Evolutionary conservation across 30 jellyfish, hydroid and myxozoan genomes (phyloP), one percentile per base, ranked within the genome.

Genomic region (Aurelia coerulea): DNA sequence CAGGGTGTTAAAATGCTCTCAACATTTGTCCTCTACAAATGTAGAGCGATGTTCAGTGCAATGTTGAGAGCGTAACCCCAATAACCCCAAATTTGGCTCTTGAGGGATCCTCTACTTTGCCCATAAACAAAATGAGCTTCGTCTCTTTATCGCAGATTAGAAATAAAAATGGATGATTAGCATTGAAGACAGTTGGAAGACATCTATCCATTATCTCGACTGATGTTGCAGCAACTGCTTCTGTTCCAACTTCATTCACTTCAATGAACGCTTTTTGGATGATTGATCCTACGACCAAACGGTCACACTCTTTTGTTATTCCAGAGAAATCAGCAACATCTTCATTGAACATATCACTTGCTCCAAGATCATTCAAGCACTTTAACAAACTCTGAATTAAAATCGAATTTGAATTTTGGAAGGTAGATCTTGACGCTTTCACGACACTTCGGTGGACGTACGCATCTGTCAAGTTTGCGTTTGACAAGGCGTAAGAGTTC

Each of bases 211-310:
- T 69, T 17, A 77, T 62, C 17, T 65, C 74, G 29, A 78, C 93
- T 35, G 96, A 95, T 10, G 96, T 87, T 1, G 96, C 98, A 23
- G 97, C 98, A 4, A 97, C 97, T 31, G 98, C 98, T 72, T 87
- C 94, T 2, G 98, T 93, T 9, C 98, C 98, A 34, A 82, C 90
- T 59, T 93, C 98, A 62, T 82, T 68, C 23, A 93, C 96, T 9
- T 87, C 97, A 39, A 88, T 59, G 76, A 93, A 87, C 11, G 98
- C 98, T 42, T 93, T 88, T 17, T 93, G 98, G 51, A 93, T 58
- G 10, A 88, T 95, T 32, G 87, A 16, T 12, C 81, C 32, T 19
- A 93, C 97, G 62, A 39, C 66, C 79, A 93, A 65, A 19, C 83
- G 91, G 32, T 80, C 60, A 37, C 71, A 34, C 39, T 65, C 82